Percentiles rank a stretch among this genome's conserved stretches.
Evolutionary conservation across 2,797 vertebrate species (phyloP).

Genomic region (Alauda arvensis): DNA sequence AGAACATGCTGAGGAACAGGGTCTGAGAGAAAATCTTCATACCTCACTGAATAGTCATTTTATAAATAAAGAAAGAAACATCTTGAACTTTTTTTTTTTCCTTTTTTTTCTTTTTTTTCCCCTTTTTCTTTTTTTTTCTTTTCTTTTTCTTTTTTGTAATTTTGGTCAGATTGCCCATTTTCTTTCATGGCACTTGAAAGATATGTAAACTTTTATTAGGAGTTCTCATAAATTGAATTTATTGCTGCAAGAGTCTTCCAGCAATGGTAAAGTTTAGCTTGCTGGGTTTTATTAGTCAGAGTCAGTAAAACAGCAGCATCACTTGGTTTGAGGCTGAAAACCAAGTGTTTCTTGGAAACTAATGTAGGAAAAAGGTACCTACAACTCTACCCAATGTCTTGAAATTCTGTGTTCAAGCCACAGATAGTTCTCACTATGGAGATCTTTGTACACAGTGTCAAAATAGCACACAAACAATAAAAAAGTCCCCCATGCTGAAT

Average conservation of each 20-base stretch:
- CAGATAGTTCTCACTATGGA: constrained; percentile 67
- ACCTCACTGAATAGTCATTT: not conserved
- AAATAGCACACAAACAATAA: constrained; percentile 56
- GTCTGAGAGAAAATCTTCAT: not conserved
- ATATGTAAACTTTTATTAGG: constrained; percentile 35
- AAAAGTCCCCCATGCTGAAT: not conserved
- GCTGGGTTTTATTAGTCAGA: constrained; percentile 52
- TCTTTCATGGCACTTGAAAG: constrained; percentile 33
- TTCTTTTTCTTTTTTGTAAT: not conserved
- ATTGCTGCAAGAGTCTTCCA: constrained; percentile 24
- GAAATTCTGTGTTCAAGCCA: constrained; percentile 35
- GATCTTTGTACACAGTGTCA: constrained; percentile 63
- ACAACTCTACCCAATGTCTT: constrained; percentile 15
- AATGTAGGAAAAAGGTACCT: constrained; percentile 59
- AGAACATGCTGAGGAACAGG: not conserved
- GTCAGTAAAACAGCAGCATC: constrained; percentile 38
- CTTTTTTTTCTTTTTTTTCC: not conserved
- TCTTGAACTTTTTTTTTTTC: not conserved
- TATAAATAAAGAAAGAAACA: not conserved
- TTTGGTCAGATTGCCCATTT: not conserved
- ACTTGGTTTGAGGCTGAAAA: constrained; percentile 33
- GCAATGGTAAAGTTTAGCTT: constrained; percentile 36
- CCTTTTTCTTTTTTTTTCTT: not conserved
- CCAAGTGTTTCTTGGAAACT: constrained; percentile 28
- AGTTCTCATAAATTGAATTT: constrained; percentile 44